Base-by-base conservation (phyloP, 2,888 invertebrate genomes). In the Ophioninae sp. region DNA sequence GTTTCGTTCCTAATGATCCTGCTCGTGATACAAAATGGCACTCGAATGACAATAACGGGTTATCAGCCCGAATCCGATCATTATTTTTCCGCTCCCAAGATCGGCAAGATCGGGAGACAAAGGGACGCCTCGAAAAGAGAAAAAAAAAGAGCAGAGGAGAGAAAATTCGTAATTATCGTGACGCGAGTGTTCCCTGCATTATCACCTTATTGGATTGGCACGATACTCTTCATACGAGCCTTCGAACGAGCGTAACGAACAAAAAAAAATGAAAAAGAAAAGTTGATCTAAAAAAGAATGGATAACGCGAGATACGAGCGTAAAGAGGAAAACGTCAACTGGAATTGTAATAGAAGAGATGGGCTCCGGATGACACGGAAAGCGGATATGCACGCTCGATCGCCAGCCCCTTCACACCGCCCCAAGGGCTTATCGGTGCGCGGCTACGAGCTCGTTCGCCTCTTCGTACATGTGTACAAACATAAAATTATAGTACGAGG, bases 121-220 rank as follows among this genome's bases (percentile, higher is more conserved):
- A 65, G 39, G 3, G 17, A 64, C 23, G 7, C 5, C 17, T 17
- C 17, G n/a, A 2, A 37, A 64, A 6, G 2, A 8, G 10, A 20
- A 17, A 17, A 6, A 37, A 13, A 17, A 13, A 30, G 2, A 30
- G 63, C n/a, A 63, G 17, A 6, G 17, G 37, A 6, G 17, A 39
- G 37, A 37, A 64, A 37, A 37, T 17, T 64, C 37, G 23, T 64
- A 37, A 64, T 64, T 64, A 64, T 64, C 30, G 63, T 23, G 63
- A 74, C 44, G 58, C 68, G 64, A 65, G 37, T 6, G 6, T 56
- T 64, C 58, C 22, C 7, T n/a, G 69, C 61, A 74, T 82, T 79
- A 82, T 82, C 82, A 74, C 78, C 82, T 82, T 75, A 79, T 82
- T 82, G 74, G 82, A 82, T 64, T 78, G 64, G 74, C 78, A 74